Evolutionary conservation across 1,140 invertebrate species (phyloP).

Genomic region (Myzus persicae): DNA sequence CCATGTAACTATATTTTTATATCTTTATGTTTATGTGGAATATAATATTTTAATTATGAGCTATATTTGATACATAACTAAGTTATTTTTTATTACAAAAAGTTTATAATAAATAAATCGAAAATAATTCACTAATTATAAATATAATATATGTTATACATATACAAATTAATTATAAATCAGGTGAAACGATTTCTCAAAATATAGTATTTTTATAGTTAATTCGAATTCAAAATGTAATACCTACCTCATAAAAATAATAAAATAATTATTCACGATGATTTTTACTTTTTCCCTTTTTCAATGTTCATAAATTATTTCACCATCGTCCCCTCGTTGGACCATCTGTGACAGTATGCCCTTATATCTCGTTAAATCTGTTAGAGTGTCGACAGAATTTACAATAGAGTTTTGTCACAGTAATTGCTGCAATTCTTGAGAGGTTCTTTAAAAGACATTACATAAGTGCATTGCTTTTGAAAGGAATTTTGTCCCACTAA

Average conservation of each 20-base stretch:
- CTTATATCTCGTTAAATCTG: slow-evolving; percentile 38
- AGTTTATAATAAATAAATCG: background rate
- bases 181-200: background rate
- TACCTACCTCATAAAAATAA: background rate
- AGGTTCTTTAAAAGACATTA: slow-evolving; percentile 12
- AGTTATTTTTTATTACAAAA: background rate
- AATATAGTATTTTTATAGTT: background rate
- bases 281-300: slow-evolving; percentile 11
- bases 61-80: background rate
- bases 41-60: background rate
- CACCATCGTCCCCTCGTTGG: background rate
- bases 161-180: background rate
- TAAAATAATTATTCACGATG: background rate
- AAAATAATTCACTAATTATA: background rate
- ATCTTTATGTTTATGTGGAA: background rate
- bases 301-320: slow-evolving; percentile 23
- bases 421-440: slow-evolving; percentile 23
- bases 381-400: background rate
- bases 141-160: background rate
- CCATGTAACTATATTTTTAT: background rate
- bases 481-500: background rate
- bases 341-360: slow-evolving; percentile 1
- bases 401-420: slow-evolving; percentile 32
- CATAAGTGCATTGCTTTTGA: background rate
- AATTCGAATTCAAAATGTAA: background rate